Conservation (phyloP, 2,797 vertebrate genomes). For the Neopelma chrysocephalum region DNA sequence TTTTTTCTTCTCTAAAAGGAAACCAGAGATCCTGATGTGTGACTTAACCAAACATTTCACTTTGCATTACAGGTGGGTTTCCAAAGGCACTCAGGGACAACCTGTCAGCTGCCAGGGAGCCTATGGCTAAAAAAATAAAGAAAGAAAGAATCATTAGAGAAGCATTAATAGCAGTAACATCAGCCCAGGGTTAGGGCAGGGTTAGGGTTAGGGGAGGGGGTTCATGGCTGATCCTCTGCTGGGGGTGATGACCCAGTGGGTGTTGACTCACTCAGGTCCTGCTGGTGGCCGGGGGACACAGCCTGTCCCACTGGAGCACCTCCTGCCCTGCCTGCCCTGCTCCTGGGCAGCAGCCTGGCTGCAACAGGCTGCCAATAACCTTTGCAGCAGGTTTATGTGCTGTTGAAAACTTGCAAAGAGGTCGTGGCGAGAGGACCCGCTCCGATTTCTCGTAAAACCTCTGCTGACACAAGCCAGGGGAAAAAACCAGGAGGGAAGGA, state of each 20-base stretch:
- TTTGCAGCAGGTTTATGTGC: slow-evolving; percentile 28
- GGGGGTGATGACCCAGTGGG: rapidly evolving
- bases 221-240: rapidly evolving
- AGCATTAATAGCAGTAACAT: not conserved
- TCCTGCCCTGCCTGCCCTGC: rapidly evolving
- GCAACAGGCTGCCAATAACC: not conserved
- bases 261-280: not conserved
- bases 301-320: rapidly evolving
- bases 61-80: not conserved
- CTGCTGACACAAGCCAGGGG: not conserved
- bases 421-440: not conserved
- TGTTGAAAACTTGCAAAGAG: slow-evolving; percentile 46
- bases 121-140: not conserved
- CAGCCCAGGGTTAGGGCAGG: not conserved
- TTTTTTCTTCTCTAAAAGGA: not conserved
- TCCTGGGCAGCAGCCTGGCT: not conserved
- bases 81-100: not conserved
- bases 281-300: not conserved
- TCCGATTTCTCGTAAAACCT: slow-evolving; percentile 38
- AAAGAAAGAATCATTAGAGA: not conserved
- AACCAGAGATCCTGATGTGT: not conserved
- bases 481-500: not conserved
- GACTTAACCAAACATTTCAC: not conserved
- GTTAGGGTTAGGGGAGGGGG: too few species aligned
- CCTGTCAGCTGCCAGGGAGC: not conserved